Evolutionary conservation across 2,113 vertebrate species (phyloP).

Genomic region (Callaeas wilsoni): DNA sequence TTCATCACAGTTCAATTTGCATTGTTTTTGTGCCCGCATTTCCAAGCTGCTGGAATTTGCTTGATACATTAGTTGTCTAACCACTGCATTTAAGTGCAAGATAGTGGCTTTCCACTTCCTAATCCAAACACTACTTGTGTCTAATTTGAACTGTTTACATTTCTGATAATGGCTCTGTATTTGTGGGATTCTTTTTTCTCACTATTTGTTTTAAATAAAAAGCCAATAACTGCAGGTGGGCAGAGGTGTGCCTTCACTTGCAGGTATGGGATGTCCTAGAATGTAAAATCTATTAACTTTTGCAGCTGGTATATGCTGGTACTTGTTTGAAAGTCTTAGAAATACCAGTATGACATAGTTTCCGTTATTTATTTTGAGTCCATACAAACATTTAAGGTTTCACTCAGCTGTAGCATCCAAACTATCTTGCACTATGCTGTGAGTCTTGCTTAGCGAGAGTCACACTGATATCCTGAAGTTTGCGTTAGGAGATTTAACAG

Average conservation of each 20-base stretch:
- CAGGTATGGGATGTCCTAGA: background rate
- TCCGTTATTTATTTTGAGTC: background rate
- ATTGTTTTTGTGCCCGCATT: constrained; percentile 34
- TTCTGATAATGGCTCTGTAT: background rate
- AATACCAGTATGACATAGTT: background rate
- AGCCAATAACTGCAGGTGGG: background rate
- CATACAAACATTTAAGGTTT: background rate
- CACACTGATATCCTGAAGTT: background rate
- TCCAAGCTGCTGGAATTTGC: constrained; percentile 41
- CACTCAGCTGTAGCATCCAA: background rate
- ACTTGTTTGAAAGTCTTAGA: background rate
- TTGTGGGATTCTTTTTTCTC: background rate
- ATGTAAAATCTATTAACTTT: background rate
- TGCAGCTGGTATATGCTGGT: background rate
- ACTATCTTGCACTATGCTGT: background rate
- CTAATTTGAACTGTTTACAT: background rate
- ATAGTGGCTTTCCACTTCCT: background rate
- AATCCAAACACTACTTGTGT: background rate
- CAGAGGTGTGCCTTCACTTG: background rate
- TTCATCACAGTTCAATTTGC: constrained; percentile 51
- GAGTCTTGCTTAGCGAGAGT: background rate
- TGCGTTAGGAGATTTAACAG: background rate
- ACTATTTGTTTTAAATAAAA: background rate
- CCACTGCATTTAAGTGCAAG: constrained; percentile 2
- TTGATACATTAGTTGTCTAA: constrained; percentile 30